These are phyloP conservation scores for Clivina fossor DNA, from an alignment of 2,888 invertebrate genomes.

Conservation along the genomic window DNA sequence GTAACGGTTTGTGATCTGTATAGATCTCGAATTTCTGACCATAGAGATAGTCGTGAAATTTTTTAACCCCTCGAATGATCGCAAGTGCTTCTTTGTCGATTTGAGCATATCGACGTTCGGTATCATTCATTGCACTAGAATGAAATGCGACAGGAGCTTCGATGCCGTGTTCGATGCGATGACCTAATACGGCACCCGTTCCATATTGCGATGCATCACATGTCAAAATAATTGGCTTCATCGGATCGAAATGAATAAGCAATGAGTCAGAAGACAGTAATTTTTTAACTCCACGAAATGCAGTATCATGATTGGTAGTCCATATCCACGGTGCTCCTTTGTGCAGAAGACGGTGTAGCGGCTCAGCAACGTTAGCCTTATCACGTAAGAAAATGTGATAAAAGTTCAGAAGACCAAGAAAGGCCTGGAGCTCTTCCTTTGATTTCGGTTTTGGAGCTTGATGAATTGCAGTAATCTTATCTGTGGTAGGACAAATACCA, in stretches of 20 bases:
- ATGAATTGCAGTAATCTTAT: slow-evolving; percentile 6
- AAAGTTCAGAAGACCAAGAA: slow-evolving; percentile 42
- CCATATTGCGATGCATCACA: too few relatives aligned
- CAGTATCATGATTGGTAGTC: slow-evolving; percentile 24
- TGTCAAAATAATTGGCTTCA: too few relatives aligned
- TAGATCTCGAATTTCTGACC: too few relatives aligned
- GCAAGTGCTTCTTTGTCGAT: too few relatives aligned
- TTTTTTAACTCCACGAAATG: slow-evolving; percentile 41
- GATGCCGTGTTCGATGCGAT: too few relatives aligned
- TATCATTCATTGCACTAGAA: too few relatives aligned
- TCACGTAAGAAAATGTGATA: slow-evolving; percentile 42
- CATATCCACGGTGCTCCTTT: slow-evolving; percentile 40
- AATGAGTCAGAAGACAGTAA: slow-evolving; percentile 32
- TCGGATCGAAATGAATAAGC: too few relatives aligned
- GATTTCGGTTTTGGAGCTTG: neutral
- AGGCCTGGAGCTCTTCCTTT: slow-evolving; percentile 35
- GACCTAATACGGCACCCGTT: too few relatives aligned
- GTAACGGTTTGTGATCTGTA: slow-evolving; percentile 36
- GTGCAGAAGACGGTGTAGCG: slow-evolving; percentile 41
- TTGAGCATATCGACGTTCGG: too few relatives aligned
- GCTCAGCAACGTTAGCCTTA: slow-evolving; percentile 38
- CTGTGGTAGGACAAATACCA: slow-evolving; percentile 1
- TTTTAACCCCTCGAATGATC: too few relatives aligned
- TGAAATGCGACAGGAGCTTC: too few relatives aligned
- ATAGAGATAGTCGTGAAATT: too few relatives aligned